Evolutionary conservation across 2,113 vertebrate genomes (phyloP).

Genomic region (Apus apus): DNA sequence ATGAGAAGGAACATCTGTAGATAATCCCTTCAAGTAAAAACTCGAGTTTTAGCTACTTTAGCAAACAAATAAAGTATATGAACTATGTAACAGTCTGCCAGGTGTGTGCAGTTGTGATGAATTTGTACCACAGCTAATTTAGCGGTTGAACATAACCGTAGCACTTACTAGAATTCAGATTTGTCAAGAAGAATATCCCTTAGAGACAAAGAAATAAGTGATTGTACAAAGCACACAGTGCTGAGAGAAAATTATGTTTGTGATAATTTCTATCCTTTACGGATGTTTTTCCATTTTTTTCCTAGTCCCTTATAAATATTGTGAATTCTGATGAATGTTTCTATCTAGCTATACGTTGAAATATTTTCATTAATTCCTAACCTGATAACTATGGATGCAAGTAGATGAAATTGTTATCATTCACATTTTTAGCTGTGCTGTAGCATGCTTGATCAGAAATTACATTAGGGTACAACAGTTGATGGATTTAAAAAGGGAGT

Average conservation of each 20-base stretch:
- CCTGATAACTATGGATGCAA: not conserved
- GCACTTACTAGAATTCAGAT: not conserved
- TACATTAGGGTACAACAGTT: not conserved
- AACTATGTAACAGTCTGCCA: not conserved
- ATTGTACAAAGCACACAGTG: not conserved
- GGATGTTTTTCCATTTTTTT: not conserved
- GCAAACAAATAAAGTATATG: not conserved
- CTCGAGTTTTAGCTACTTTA: not conserved
- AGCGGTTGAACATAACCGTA: not conserved
- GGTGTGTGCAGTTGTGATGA: not conserved
- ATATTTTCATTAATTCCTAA: not conserved
- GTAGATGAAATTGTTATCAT: not conserved
- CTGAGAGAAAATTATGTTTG: not conserved
- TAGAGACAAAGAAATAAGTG: not conserved
- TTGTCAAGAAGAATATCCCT: not conserved
- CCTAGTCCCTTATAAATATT: not conserved
- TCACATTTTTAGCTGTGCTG: not conserved
- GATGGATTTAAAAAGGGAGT: not conserved
- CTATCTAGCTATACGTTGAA: not conserved
- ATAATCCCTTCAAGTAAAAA: conserved; percentile 1
- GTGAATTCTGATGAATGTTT: not conserved
- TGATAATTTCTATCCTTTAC: not conserved
- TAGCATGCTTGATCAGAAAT: not conserved
- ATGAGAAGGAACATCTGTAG: not conserved
- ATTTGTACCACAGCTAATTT: not conserved